These are phyloP conservation scores for Gobionotothen gibberifrons DNA, from an alignment of 2,797 vertebrate species.

Conservation along the genomic window DNA sequence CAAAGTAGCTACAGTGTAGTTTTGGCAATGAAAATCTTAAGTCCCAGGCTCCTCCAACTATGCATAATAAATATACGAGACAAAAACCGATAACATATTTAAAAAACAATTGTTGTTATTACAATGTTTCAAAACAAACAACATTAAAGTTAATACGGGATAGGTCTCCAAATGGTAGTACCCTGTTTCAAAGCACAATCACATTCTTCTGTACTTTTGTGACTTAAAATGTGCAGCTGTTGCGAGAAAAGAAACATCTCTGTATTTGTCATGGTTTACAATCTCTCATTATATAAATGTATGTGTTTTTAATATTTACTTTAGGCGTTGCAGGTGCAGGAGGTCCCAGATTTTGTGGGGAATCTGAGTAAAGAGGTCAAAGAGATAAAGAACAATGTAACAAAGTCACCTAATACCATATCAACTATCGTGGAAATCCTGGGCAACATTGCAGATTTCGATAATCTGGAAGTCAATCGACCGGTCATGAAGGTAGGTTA, in stretches of 20 bases:
- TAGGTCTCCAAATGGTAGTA: no score
- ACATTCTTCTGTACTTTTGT: not conserved
- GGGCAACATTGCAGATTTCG: conserved; percentile 70
- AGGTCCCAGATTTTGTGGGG: conserved; percentile 59
- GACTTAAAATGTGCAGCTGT: no score
- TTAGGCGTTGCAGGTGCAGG: conserved; percentile 41
- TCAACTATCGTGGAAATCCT: conserved; percentile 82
- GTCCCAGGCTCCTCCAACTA: no score
- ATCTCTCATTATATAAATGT: not conserved
- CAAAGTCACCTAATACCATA: conserved; percentile 75
- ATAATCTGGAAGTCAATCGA: not conserved
- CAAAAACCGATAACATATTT: no score
- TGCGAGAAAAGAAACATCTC: no score
- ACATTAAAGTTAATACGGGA: no score
- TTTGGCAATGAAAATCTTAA: no score
- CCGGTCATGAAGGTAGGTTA: conserved; percentile 37
- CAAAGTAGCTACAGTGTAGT: no score
- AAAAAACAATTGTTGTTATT: no score
- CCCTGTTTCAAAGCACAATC: not conserved
- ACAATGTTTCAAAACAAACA: no score
- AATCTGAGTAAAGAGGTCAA: conserved; percentile 48
- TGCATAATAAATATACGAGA: no score
- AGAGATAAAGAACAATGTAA: conserved; percentile 2
- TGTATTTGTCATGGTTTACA: not conserved
- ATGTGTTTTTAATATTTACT: conserved; percentile 11